phyloP scores from a whole-genome alignment of 2,797 vertebrate species.

The Morus bassanus region DNA sequence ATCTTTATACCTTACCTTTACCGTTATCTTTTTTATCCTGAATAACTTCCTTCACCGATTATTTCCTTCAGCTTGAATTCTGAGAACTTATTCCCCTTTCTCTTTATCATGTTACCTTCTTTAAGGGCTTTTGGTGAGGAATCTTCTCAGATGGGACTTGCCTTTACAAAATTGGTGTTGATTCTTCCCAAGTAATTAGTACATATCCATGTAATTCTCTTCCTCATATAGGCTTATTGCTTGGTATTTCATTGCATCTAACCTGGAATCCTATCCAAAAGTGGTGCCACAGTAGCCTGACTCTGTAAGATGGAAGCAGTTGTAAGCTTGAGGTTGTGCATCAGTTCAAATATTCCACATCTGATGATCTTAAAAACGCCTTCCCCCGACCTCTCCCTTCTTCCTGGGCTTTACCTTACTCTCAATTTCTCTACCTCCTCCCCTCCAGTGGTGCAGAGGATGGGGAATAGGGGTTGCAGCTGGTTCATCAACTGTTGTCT shows the following conservation, averaged over 20 bases:
- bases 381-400: too few relatives aligned
- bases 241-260: not conserved
- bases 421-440: too few relatives aligned
- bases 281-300: not conserved
- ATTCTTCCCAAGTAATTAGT: not conserved
- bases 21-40: not conserved
- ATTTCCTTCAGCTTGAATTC: not conserved
- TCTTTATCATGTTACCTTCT: not conserved
- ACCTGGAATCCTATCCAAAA: not conserved
- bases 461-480: too few relatives aligned
- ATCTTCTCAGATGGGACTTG: not conserved
- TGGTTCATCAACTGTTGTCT: too few relatives aligned
- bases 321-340: not conserved
- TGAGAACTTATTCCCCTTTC: not conserved
- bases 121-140: not conserved
- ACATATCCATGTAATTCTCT: not conserved
- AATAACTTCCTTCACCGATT: not conserved
- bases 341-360: not conserved
- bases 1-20: not conserved
- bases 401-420: too few relatives aligned
- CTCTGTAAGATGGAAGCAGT: not conserved
- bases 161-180: not conserved
- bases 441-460: too few relatives aligned
- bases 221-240: not conserved
- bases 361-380: not conserved